Evolutionary conservation across 2,113 vertebrate genomes (phyloP), one percentile per base, ranked within the genome.

Genomic region (Equus quagga): DNA sequence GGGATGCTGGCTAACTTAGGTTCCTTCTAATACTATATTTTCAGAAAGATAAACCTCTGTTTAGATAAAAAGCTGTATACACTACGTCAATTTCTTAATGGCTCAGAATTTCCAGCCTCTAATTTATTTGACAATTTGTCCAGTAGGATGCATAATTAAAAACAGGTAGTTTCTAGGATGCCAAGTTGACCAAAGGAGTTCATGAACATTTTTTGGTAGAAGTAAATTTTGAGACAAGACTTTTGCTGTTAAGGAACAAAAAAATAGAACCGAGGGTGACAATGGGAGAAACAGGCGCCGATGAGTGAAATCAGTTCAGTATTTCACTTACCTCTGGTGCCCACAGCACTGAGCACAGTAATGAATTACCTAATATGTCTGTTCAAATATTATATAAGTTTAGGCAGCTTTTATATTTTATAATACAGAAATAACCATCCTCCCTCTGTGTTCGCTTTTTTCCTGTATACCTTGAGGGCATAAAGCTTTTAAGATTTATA

Each of bases 401-500:
- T 93, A 97, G 82, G 58, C 26, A 97, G 18, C 87, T 87, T 80
- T 54, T 46, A 36, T 56, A 69, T 56, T 84, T 95, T 96, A 62
- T 56, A 62, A 19, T 93, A 96, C 33, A 97, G 93, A 94, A 72
- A 51, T 69, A 98, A 97, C 62, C 51, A 95, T 76, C 12, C 28
- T 89, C 97, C 91, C 87, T 89, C 36, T 92, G 46, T 36, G 78
- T 98, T 98, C 98, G 69, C 73, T 93, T 97, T 64, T 95, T 56
- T 51, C 58, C 1, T n/a, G 97, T 72, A 89, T 41, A 97, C 92
- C 98, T 98, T 93, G 76, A 98, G 98, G 98, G 98, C 87, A 98
- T 0, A 96, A 98, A 97, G 98, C 98, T 99, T 99, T 99, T 98
- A 98, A 98, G 96, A 96, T 95, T 96, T 98, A 97, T 73, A 98